Evolutionary conservation across 2,797 vertebrate genomes (phyloP), one percentile per base, ranked within the genome.

Genomic region (Danio jaintianensis): DNA sequence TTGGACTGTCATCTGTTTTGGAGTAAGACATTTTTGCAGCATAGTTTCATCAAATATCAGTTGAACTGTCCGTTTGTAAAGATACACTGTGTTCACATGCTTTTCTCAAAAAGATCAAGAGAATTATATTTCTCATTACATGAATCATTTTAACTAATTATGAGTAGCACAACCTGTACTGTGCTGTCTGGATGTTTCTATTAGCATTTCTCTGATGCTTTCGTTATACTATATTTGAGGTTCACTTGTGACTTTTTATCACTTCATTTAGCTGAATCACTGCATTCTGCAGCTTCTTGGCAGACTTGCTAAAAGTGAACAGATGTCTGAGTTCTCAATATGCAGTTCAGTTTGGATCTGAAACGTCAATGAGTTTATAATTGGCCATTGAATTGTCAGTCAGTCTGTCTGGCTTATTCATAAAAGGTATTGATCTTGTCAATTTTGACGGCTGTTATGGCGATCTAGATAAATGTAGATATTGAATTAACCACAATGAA

Each of bases 291-390:
- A 38, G 36, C 11, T 10, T 20, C 29, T 62, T 75, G 45, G 43
- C 72, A 48, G 45, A 50, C 43, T 38, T 59, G n/a, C 48, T 73
- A 47, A 20, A 72, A 38, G 56, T 75, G 45, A 62, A 18, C 72
- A 62, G 56, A 61, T 75, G 58, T 75, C 50, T 20, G 22, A 38
- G 45, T 62, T 75, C 29, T 62, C 43, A 16, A n/a, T 58, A 16
- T 29, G 16, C 7, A 22, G 16, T 55, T 42, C 16, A 18, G 7
- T 53, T 42, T 55, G n/a, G 7, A 71, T 71, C 18, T 42, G 38
- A 42, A 18, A 22, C 16, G 52, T 71, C 18, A 22, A 12, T 18
- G 16, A 47, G 18, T 8, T 73, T 16, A 52, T 53, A 64, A 63
- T 22, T 63, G 22, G 6, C 5, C 47, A 15, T 13, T 20, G 11